These are phyloP conservation scores for Myopa testacea DNA, from an alignment of 2,888 invertebrate species.

Conservation along the genomic window DNA sequence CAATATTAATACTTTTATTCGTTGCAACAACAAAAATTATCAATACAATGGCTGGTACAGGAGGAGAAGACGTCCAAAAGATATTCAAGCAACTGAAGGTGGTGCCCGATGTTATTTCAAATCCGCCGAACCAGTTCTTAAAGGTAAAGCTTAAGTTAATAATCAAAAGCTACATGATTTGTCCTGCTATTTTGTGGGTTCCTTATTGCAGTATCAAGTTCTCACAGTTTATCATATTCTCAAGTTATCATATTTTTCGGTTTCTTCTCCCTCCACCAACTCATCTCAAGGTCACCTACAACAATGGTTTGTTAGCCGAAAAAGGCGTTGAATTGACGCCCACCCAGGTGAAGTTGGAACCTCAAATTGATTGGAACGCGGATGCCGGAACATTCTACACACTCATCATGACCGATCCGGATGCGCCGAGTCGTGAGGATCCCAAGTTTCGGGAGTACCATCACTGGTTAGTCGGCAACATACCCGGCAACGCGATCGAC, in stretches of 20 bases:
- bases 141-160: constrained; percentile 41
- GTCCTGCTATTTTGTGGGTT: no score
- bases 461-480: constrained; percentile 93
- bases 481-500: constrained; percentile 78
- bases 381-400: constrained; percentile 60
- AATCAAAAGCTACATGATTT: no score
- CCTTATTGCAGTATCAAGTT: background rate
- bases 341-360: constrained; percentile 70
- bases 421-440: constrained; percentile 86
- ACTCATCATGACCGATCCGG: constrained; percentile 78
- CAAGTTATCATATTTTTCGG: constrained; percentile 7
- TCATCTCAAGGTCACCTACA: constrained; percentile 47
- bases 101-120: constrained; percentile 51
- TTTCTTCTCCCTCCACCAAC: background rate
- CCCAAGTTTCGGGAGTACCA: constrained; percentile 89
- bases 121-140: constrained; percentile 50
- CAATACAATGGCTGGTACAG: constrained; percentile 14
- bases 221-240: background rate
- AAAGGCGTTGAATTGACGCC: constrained; percentile 81
- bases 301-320: constrained; percentile 67
- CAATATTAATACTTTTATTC: no score
- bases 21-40: constrained; percentile 6
- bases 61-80: constrained; percentile 38
- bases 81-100: constrained; percentile 73
- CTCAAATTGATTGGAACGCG: constrained; percentile 61